These are phyloP conservation scores for Megaustenia siamemsis DNA, from an alignment of 2,888 invertebrate species.

Conservation along the genomic window DNA sequence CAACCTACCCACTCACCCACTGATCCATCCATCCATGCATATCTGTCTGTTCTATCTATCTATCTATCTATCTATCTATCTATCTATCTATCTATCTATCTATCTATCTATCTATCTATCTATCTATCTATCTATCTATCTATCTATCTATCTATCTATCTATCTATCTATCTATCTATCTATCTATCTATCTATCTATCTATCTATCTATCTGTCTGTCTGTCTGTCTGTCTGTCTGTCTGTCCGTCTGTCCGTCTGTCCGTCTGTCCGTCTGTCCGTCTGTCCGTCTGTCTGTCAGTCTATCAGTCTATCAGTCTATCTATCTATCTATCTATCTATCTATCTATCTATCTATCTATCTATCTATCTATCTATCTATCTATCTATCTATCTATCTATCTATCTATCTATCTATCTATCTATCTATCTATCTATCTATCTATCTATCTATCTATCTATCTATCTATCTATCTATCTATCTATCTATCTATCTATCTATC, in stretches of 20 bases:
- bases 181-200: not conserved
- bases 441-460: too few species aligned
- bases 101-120: conserved; percentile 19
- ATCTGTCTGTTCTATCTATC: too few species aligned
- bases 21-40: too few species aligned
- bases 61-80: conserved; percentile 3
- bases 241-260: not conserved
- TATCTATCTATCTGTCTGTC: not conserved
- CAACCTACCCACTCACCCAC: too few species aligned
- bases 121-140: not conserved
- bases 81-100: conserved; percentile 13
- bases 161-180: not conserved
- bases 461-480: too few species aligned
- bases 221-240: not conserved
- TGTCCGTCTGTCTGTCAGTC: too few species aligned
- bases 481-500: too few species aligned
- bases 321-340: not conserved
- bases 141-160: not conserved
- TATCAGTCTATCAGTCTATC: not conserved
- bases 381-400: too few species aligned
- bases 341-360: too few species aligned
- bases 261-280: not conserved
- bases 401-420: too few species aligned
- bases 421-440: too few species aligned
- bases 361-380: too few species aligned